These are phyloP conservation scores for Xylocopa sonorina DNA, from an alignment of 1,140 invertebrate species.

Conservation along the genomic window DNA sequence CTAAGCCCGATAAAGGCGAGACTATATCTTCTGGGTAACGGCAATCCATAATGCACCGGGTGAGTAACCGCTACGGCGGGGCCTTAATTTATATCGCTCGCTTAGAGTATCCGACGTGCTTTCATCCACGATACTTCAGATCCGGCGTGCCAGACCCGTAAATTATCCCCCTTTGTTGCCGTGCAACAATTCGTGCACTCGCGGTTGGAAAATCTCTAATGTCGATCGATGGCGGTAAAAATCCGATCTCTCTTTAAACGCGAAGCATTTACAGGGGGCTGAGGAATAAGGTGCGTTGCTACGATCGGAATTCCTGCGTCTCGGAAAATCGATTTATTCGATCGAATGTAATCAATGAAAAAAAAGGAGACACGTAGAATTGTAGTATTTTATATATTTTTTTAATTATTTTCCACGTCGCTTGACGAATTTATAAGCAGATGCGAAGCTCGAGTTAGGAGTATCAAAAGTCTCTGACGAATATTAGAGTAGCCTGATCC, in stretches of 20 bases:
- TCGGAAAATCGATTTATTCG: conserved; percentile 2
- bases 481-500: conserved; percentile 69
- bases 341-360: background rate
- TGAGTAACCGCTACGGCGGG: conserved; percentile 39
- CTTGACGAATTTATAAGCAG: background rate
- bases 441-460: background rate
- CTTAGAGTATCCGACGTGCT: conserved; percentile 63
- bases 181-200: background rate
- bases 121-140: conserved; percentile 62
- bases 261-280: no score
- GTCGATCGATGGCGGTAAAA: background rate
- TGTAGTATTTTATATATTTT: no score
- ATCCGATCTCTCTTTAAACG: background rate
- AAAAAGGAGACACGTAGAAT: no score
- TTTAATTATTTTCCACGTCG: background rate
- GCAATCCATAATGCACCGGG: conserved; percentile 57
- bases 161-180: conserved; percentile 21
- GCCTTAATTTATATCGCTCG: conserved; percentile 67
- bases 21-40: conserved; percentile 56
- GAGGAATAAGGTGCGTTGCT: background rate
- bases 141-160: background rate
- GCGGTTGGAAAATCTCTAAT: background rate
- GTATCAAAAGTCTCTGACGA: background rate
- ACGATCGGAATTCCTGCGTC: background rate
- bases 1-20: conserved; percentile 71